Percentiles rank a stretch among this genome's conserved stretches.
phyloP scores from a whole-genome alignment of 2,888 invertebrate species.

The Aspidiotus rigidus region DNA sequence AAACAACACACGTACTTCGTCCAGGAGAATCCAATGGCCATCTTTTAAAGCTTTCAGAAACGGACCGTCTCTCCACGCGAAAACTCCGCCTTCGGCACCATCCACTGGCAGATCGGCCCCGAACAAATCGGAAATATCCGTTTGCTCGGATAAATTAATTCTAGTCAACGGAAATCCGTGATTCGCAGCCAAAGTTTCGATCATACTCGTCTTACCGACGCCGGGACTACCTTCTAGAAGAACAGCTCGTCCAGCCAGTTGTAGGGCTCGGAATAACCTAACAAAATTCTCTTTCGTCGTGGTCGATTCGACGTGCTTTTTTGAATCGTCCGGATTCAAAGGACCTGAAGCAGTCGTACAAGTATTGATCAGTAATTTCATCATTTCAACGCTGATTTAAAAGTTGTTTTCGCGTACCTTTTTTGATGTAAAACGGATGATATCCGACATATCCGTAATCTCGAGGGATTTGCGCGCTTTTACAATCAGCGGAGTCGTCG shows the following conservation, averaged over 20 bases:
- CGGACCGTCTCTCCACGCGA: conserved; percentile 94
- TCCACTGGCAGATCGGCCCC: conserved; percentile 95
- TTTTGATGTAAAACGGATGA: conserved; percentile 62
- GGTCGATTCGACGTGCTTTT: conserved; percentile 52
- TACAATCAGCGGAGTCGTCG: neutral
- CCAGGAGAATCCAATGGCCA: conserved; percentile 92
- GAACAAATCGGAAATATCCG: conserved; percentile 94
- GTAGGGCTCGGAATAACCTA: conserved; percentile 76
- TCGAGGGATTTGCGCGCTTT: neutral
- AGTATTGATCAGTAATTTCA: neutral
- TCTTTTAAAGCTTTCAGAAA: conserved; percentile 82
- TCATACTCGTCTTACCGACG: conserved; percentile 93
- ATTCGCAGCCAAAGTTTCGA: conserved; percentile 76
- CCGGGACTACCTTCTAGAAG: conserved; percentile 95
- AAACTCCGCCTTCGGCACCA: conserved; percentile 72
- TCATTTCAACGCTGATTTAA: neutral
- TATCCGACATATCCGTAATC: conserved; percentile 55
- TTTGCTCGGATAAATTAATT: conserved; percentile 97
- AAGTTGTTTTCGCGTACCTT: conserved; percentile 43
- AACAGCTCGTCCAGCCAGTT: conserved; percentile 75
- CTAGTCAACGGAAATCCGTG: conserved; percentile 77
- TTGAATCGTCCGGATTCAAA: too few relatives aligned
- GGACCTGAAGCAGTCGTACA: neutral
- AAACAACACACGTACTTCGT: conserved; percentile 54
- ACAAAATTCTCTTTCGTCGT: conserved; percentile 73